Evolutionary conservation across 2,113 vertebrate genomes (phyloP).

Genomic region (Phycodurus eques): DNA sequence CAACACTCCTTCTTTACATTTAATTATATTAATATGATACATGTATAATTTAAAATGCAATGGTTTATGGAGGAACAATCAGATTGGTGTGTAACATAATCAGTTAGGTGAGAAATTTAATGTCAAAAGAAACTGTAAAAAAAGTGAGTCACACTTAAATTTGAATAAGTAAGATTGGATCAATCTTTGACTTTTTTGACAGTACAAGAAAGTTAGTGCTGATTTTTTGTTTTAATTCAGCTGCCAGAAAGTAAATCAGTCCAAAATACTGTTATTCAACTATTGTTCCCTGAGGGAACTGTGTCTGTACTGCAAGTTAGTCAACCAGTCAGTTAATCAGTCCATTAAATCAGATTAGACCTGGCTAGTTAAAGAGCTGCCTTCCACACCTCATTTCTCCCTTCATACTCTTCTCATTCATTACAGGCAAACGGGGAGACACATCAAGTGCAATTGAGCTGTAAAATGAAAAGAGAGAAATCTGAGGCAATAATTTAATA

Average conservation of each 20-base stretch:
- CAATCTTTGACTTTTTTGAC: background rate
- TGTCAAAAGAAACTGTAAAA: background rate
- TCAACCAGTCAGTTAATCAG: conserved; percentile 53
- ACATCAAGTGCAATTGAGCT: conserved; percentile 12
- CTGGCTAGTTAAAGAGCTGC: conserved; percentile 46
- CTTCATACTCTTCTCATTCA: conserved; percentile 22
- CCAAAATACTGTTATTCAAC: conserved; percentile 13
- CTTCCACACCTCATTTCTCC: conserved; percentile 55
- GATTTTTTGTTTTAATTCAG: conserved; percentile 8
- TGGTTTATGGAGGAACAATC: background rate
- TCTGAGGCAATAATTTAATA: background rate
- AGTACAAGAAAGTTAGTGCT: background rate
- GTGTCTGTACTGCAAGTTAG: conserved; percentile 45
- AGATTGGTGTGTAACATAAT: conserved; percentile 3
- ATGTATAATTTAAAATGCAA: background rate
- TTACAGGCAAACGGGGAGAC: conserved; percentile 16
- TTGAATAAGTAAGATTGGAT: background rate
- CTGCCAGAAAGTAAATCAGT: conserved; percentile 18
- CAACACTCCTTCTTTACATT: background rate
- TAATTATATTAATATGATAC: background rate
- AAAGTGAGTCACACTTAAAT: conserved; percentile 5
- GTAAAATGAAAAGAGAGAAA: conserved; percentile 26
- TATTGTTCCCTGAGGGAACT: background rate
- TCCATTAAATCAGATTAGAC: conserved; percentile 52
- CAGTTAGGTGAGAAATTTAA: background rate